Percentiles rank a stretch among this genome's conserved stretches.
These are phyloP conservation scores for Synergus gifuensis DNA, from an alignment of 2,888 invertebrate species.

Conservation along the genomic window DNA sequence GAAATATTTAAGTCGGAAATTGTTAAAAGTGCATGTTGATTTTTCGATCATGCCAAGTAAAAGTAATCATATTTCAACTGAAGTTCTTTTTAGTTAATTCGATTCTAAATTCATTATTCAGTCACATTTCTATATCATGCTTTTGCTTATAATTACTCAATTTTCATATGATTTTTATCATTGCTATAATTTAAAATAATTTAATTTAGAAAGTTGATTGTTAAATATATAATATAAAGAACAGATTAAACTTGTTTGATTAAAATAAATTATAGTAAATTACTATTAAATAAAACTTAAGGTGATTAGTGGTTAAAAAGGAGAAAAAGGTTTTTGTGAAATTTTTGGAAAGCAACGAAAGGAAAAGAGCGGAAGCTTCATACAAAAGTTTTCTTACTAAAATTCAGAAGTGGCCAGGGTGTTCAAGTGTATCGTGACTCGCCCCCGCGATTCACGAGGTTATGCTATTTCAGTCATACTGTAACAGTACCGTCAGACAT, in stretches of 20 bases:
- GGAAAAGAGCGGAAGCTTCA: slow-evolving; percentile 23
- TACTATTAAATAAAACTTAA: background rate
- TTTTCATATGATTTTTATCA: too few species aligned
- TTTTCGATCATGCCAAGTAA: background rate
- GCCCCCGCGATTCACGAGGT: slow-evolving; percentile 61
- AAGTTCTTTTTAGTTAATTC: background rate
- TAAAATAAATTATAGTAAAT: too few species aligned
- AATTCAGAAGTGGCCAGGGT: slow-evolving; percentile 22
- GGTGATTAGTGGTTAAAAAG: background rate
- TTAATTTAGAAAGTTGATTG: too few species aligned
- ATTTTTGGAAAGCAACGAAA: background rate
- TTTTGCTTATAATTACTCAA: background rate
- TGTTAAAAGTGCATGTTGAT: background rate
- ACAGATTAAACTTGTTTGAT: too few species aligned
- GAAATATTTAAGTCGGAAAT: background rate
- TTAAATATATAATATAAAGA: too few species aligned
- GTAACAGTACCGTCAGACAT: background rate
- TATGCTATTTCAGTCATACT: slow-evolving; percentile 59
- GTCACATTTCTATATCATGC: background rate
- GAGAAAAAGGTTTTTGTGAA: background rate
- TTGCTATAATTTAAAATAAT: too few species aligned
- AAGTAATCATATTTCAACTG: background rate
- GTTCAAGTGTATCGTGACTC: slow-evolving; percentile 45
- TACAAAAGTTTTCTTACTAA: slow-evolving; percentile 14
- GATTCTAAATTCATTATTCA: background rate